Evolutionary conservation across 2,888 invertebrate genomes (phyloP), one percentile per base, ranked within the genome.

Genomic region (Hybos culiciformis): DNA sequence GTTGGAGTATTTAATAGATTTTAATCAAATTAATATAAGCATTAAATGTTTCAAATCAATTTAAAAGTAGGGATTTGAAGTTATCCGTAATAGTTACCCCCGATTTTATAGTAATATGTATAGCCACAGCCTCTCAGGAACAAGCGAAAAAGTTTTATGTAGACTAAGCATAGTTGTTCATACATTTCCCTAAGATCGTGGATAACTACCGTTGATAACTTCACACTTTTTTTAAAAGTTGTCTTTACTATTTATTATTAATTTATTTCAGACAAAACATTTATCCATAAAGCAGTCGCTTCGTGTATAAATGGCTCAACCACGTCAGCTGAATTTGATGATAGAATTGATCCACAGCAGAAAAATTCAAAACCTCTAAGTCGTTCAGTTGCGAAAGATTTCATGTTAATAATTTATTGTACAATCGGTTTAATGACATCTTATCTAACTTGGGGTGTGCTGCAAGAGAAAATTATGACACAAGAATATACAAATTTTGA

Each of bases 391-490:
- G 62, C 71, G 17, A 73, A 76, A 59, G 77, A 80, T 56, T 70
- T 73, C 1, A 51, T 77, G 20, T 60, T 79, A 36, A 66, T 90
- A 4, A 39, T 74, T 2, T 80, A 85, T 63, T 96, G 93, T 63
- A 88, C 91, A 62, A 65, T 75, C 9, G 94, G 96, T 0, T 73
- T 97, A 9, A 91, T 93, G 77, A 72, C 77, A 5, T 83, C 92
- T 31, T 96, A 94, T 60, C 72, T 96, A 20, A 84, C 90, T 45
- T 97, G 96, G 96, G 97, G 97, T 6, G 74, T 96, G 47, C 70
- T 98, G 47, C 97, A 98, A 67, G 98, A 98, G 68, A 90, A 94
- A 70, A 90, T 98, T 45, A 97, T 98, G 91, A 97, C 97, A 1
- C 71, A 82, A 74, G 72, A 72, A 54, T 90, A 90, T 61, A 69